Conservation (phyloP, 2,797 vertebrate species). For the Liasis olivaceus region DNA sequence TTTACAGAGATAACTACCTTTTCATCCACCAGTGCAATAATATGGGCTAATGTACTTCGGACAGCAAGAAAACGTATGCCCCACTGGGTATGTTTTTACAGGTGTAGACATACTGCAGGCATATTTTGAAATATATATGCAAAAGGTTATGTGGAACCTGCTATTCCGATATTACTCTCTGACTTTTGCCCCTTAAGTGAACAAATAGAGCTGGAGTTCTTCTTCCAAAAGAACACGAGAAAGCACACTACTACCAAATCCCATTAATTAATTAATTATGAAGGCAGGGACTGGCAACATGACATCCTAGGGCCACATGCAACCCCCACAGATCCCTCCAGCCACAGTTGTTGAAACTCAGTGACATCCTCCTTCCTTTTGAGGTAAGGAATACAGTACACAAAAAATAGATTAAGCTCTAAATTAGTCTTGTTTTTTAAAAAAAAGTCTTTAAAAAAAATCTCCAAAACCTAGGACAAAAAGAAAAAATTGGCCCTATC, state of each 20-base stretch:
- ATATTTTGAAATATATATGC: not conserved
- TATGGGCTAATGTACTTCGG: not conserved
- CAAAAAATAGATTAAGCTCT: not conserved
- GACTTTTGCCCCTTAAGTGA: not conserved
- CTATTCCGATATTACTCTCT: not conserved
- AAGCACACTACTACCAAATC: not conserved
- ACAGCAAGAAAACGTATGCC: not conserved
- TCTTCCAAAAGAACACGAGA: not conserved
- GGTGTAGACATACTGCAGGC: not conserved
- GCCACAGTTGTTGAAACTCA: not conserved
- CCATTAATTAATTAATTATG: not conserved
- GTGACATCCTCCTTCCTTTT: not conserved
- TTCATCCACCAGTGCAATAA: not conserved
- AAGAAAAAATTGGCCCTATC: not conserved
- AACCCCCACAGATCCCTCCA: not conserved
- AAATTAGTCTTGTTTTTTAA: not conserved
- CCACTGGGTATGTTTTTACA: not conserved
- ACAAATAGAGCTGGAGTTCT: not conserved
- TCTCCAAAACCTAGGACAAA: not conserved
- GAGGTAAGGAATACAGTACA: not conserved
- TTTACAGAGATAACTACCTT: not conserved
- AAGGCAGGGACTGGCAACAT: not conserved
- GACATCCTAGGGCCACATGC: not conserved
- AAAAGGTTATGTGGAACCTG: not conserved
- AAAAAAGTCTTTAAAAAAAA: slow-evolving; percentile 22